Conservation (phyloP, 2,888 invertebrate species). For the Augochlorella aurata region DNA sequence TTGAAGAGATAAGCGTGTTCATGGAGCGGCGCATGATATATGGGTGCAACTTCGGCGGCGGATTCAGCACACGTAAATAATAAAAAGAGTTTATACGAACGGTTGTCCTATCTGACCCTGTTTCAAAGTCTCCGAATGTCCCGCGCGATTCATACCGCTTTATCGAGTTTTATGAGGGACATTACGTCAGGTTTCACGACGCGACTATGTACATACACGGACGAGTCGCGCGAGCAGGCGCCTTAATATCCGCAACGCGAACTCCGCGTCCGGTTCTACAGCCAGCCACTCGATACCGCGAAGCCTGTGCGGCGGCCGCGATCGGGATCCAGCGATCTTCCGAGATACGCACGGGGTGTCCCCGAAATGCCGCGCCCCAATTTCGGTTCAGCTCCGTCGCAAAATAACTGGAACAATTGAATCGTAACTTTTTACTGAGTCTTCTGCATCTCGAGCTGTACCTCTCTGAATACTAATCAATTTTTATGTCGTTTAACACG, state of each 20-base stretch:
- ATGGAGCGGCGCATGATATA: neutral
- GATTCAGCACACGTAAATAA: conserved; percentile 19
- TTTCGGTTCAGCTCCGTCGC: neutral
- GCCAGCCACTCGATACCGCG: conserved; percentile 26
- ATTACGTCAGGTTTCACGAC: conserved; percentile 4
- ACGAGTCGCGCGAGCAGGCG: conserved; percentile 21
- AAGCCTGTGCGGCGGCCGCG: neutral
- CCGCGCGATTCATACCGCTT: neutral
- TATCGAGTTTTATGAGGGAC: conserved; percentile 28
- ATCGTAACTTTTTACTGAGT: neutral
- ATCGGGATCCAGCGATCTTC: conserved; percentile 2
- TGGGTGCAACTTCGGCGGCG: neutral
- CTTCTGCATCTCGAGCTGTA: neutral
- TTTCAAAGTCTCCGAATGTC: neutral
- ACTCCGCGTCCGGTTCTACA: conserved; percentile 30
- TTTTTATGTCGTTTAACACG: no score
- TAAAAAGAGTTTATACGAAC: conserved; percentile 26
- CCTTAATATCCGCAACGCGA: conserved; percentile 52
- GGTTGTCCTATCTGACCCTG: conserved; percentile 2
- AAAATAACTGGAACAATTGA: neutral
- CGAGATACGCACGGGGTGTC: neutral
- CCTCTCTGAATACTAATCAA: no score
- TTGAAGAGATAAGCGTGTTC: neutral
- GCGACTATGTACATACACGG: conserved; percentile 6
- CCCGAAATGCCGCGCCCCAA: neutral